Evolutionary conservation across 2,888 invertebrate species (phyloP), one percentile per base, ranked within the genome.

Genomic region (Drosophila ezoana): DNA sequence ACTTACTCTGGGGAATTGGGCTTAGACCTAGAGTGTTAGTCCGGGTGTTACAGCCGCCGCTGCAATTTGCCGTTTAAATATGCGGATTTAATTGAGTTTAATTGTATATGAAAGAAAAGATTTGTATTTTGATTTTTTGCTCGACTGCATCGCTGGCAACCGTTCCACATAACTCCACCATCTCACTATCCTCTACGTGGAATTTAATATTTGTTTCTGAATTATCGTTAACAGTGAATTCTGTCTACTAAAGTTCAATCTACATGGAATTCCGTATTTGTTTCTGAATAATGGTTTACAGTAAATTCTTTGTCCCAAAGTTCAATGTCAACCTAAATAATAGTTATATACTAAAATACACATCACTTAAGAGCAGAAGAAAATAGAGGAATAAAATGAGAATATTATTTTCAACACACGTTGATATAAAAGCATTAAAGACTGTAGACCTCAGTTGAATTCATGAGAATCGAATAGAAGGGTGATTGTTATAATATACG

Each of bases 41-140:
- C 49, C 35, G 54, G 67, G 68, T 68, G 54, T 74, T 58, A 43
- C 32, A 16, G 41, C 41, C 16, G 54, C 45, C 35, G 49, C 68
- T 77, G 81, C 80, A 86, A 83, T 86, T 83, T 86, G 49, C 70
- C 72, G 65, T 62, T 85, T 82, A 85, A 89, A 85, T 89, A 85
- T 85, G 86, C 85, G 77, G 73, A 77, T 77, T 87, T 85, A 85
- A 89, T 85, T 85, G 88, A 69, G 89, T 87, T 82, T 87, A 85
- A 85, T 85, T 87, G 86, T 75, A 70, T 79, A 87, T 85, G 77
- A 81, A 79, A 75, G 37, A 44, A 48, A 51, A 54, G 66, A 59
- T 76, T 76, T 68, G 49, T 57, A 51, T 77, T 58, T 45, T 43
- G 52, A 64, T 80, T 76, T 69, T 62, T 32, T 47, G 52, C 78